Conservation (phyloP, 2,888 invertebrate species). For the Epistrophe eligans region DNA sequence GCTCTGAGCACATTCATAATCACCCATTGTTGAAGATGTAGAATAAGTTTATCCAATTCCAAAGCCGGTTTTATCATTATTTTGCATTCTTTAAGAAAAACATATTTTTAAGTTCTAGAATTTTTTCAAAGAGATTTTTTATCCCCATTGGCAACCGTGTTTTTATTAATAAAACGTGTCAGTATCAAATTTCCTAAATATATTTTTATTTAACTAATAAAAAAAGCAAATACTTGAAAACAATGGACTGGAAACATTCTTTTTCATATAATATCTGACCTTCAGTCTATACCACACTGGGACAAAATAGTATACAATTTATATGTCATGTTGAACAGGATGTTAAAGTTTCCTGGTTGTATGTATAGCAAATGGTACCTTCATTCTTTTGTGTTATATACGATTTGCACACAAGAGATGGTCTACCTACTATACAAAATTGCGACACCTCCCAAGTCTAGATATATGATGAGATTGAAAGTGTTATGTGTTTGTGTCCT, state of each 20-base stretch:
- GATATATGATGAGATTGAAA: neutral
- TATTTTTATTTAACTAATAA: neutral
- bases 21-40: too few relatives aligned
- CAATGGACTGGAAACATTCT: constrained; percentile 1
- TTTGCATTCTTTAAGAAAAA: too few relatives aligned
- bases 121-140: too few relatives aligned
- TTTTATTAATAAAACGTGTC: neutral
- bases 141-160: neutral
- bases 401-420: neutral
- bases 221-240: neutral
- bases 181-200: neutral
- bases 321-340: neutral
- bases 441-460: neutral
- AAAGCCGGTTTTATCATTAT: too few relatives aligned
- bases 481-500: neutral
- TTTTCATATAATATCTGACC: constrained; percentile 6
- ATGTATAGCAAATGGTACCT: neutral
- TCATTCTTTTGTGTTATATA: neutral
- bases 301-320: too few relatives aligned
- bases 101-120: too few relatives aligned
- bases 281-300: neutral
- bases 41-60: too few relatives aligned
- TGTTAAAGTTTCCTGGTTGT: neutral
- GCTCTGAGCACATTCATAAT: too few relatives aligned
- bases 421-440: neutral